These are phyloP conservation scores for Scaptomyza reducta DNA, from an alignment of 2,888 invertebrate genomes.

Conservation along the genomic window DNA sequence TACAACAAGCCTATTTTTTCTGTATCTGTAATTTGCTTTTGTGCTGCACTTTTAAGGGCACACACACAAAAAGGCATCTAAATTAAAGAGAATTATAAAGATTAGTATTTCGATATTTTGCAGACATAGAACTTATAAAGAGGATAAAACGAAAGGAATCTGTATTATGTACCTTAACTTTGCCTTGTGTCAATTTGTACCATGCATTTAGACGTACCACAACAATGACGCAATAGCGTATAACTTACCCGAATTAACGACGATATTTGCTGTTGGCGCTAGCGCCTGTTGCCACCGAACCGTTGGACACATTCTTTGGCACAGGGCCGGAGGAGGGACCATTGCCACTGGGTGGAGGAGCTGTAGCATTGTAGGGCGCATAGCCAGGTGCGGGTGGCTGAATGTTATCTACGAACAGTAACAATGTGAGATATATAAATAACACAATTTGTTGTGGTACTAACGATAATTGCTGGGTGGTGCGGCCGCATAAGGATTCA, in stretches of 20 bases:
- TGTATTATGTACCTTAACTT: conserved; percentile 51
- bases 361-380: conserved; percentile 64
- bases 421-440: too few relatives aligned
- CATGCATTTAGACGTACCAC: conserved; percentile 29
- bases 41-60: conserved; percentile 60
- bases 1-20: conserved; percentile 53
- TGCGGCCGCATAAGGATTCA: conserved; percentile 86
- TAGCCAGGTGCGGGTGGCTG: conserved; percentile 65
- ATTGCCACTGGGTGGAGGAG: conserved; percentile 60
- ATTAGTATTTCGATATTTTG: conserved; percentile 62
- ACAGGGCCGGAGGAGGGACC: conserved; percentile 51
- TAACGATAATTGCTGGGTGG: conserved; percentile 71
- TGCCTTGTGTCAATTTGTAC: conserved; percentile 19
- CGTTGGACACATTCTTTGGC: conserved; percentile 66
- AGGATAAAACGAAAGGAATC: conserved; percentile 15
- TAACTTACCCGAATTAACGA: conserved; percentile 67
- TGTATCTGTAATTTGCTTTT: conserved; percentile 54
- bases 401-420: conserved; percentile 52
- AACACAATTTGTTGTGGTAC: conserved; percentile 19
- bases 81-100: conserved; percentile 77
- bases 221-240: conserved; percentile 23
- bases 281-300: conserved; percentile 59
- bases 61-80: conserved; percentile 77
- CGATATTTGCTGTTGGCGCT: conserved; percentile 74
- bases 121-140: conserved; percentile 22